phyloP scores from a whole-genome alignment of 2,113 vertebrate genomes.

The Ginglymostoma cirratum region DNA sequence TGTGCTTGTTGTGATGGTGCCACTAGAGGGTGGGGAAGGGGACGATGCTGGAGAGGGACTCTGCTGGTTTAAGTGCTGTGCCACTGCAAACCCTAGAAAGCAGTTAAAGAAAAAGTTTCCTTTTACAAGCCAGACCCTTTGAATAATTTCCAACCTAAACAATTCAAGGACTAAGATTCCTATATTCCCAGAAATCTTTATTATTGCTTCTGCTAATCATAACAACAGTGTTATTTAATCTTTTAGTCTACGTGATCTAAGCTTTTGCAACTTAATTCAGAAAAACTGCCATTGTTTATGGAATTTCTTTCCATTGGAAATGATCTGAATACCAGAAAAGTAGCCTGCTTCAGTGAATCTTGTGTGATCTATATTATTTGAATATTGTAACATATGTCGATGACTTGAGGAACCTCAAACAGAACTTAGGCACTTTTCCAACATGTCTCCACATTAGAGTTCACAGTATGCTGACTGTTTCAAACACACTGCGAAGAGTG shows the following conservation, averaged over 20 bases:
- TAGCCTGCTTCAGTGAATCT: background rate
- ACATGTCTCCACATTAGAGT: background rate
- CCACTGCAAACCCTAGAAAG: conserved; percentile 85
- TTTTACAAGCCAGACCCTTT: background rate
- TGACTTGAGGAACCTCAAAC: background rate
- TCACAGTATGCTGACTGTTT: background rate
- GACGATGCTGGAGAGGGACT: conserved; percentile 68
- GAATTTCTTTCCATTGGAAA: background rate
- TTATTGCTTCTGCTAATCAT: background rate
- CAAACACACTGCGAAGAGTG: background rate
- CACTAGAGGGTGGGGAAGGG: conserved; percentile 72
- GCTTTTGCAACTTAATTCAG: background rate
- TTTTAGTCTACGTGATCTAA: background rate
- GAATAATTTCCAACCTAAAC: background rate
- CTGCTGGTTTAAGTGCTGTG: conserved; percentile 81
- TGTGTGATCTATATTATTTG: background rate
- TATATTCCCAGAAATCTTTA: background rate
- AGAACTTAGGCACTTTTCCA: background rate
- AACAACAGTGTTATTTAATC: background rate
- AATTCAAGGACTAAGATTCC: conserved; percentile 9
- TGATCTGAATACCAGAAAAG: background rate
- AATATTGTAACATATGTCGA: background rate
- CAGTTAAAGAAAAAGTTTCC: conserved; percentile 21
- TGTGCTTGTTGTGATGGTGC: conserved; percentile 65
- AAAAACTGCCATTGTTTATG: background rate